phyloP scores from a whole-genome alignment of 2,113 vertebrate species.

The Loxodonta africana region DNA sequence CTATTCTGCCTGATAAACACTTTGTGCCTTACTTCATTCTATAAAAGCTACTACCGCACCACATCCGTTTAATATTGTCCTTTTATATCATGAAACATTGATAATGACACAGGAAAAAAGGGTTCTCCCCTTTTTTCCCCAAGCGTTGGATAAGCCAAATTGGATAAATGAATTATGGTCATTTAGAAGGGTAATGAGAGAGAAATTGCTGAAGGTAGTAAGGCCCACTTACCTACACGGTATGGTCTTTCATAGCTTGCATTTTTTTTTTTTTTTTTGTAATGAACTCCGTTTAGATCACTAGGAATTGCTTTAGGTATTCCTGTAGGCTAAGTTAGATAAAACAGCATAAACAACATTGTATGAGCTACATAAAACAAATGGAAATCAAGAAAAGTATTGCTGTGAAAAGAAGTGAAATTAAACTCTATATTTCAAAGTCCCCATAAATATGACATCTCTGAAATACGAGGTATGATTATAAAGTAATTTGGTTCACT shows the following conservation, averaged over 20 bases:
- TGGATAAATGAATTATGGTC: background rate
- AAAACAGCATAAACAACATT: conserved; percentile 72
- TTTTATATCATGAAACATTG: conserved; percentile 57
- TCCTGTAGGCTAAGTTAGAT: conserved; percentile 82
- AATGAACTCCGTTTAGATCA: background rate
- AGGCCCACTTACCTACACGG: background rate
- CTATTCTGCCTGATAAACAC: conserved; percentile 55
- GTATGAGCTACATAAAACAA: conserved; percentile 66
- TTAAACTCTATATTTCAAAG: background rate
- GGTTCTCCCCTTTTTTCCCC: background rate
- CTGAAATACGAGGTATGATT: conserved; percentile 18
- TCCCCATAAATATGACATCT: background rate
- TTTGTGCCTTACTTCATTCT: conserved; percentile 60
- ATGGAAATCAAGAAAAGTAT: conserved; percentile 76
- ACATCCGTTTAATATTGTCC: conserved; percentile 52
- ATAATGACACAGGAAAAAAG: background rate
- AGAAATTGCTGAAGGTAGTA: background rate
- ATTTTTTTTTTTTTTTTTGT: background rate
- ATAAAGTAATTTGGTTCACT: conserved; percentile 40
- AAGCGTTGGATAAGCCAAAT: background rate
- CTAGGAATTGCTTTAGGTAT: conserved; percentile 73
- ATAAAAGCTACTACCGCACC: conserved; percentile 6
- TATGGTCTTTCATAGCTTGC: background rate
- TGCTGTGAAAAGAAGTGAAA: conserved; percentile 73
- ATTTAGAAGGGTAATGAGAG: background rate